Evolutionary conservation across 64 coral and sea anemone genomes (phyloP).

Genomic region (Dendronephthya gigantea): DNA sequence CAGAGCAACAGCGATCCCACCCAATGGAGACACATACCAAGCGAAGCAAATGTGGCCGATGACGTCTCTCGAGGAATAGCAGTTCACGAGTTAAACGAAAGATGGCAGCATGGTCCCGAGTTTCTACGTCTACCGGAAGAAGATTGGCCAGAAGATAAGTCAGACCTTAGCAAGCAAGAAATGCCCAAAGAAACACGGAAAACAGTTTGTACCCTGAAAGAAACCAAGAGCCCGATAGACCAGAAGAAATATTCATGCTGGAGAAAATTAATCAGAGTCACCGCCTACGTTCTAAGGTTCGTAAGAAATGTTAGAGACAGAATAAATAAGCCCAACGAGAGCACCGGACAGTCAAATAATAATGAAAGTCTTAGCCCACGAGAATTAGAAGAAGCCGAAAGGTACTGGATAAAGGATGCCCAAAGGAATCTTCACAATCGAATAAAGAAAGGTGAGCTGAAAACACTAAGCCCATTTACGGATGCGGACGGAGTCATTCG

Average conservation of each 20-base stretch:
- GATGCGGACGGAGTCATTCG: background rate
- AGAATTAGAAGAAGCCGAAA: background rate
- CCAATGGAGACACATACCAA: constrained; percentile 2
- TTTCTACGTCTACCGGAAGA: background rate
- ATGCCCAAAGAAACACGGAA: background rate
- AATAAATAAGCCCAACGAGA: background rate
- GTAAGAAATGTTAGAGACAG: background rate
- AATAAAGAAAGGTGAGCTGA: background rate
- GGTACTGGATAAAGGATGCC: background rate
- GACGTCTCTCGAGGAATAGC: background rate
- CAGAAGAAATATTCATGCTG: background rate
- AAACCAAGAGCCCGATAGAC: background rate
- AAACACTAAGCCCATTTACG: background rate
- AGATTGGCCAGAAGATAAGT: background rate
- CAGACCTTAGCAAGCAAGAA: background rate
- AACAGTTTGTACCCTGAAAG: background rate
- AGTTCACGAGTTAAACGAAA: constrained; percentile 1
- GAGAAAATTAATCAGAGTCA: background rate
- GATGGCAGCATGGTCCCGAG: background rate
- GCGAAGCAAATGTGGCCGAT: background rate
- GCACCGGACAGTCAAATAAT: background rate
- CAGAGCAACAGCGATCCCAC: constrained; percentile 4
- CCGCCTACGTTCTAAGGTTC: background rate
- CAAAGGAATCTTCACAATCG: background rate
- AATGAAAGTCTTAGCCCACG: background rate